Base-by-base conservation (phyloP, 2,113 vertebrate genomes). In the Columbina picui region DNA sequence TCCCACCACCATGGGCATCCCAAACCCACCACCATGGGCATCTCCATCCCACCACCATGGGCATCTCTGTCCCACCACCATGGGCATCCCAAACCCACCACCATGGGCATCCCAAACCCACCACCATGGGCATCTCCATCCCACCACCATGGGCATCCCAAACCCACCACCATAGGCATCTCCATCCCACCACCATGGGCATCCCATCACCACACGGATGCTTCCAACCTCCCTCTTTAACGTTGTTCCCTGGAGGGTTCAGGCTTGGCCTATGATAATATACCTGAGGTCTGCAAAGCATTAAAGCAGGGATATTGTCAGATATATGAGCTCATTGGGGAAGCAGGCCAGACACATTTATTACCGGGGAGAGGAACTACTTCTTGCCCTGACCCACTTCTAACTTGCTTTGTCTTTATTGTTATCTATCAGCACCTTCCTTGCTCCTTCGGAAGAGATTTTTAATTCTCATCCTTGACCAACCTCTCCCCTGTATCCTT, bases 271-370 rank as follows among this genome's bases (percentile, higher is more conserved):
- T 97, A 97, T 75, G 95, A 97, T 96, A 96, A 97, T 97, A 95
- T 75, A 96, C 97, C 94, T 97, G 93, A 76, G 88, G 91, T 96
- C 98, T 98, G 98, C 94, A 98, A 97, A 97, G 81, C 97, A 97
- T 98, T 98, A 98, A 49, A 73, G 14, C 6, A 61, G 97, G 95
- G 97, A 95, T 97, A 96, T 96, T 97, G 98, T 97, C 96, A 97
- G 97, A 97, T 95, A 96, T 95, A 88, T 96, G 98, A 98, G 97
- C 97, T 98, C 96, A 93, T 94, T 30, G 7, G 63, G 94, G 97
- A 98, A 97, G 97, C 77, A 97, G 94, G 96, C 98, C 98, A 98
- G 98, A 97, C 78, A 49, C 96, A 78, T 96, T 94, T 64, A 60
- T 96, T 94, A 93, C 85, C 3, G 6, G 91, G 47, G 63, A 97